Percentiles rank a stretch among this genome's conserved stretches.
These are phyloP conservation scores for Drosophila ficusphila DNA, from an alignment of 1,140 invertebrate genomes.

Conservation along the genomic window DNA sequence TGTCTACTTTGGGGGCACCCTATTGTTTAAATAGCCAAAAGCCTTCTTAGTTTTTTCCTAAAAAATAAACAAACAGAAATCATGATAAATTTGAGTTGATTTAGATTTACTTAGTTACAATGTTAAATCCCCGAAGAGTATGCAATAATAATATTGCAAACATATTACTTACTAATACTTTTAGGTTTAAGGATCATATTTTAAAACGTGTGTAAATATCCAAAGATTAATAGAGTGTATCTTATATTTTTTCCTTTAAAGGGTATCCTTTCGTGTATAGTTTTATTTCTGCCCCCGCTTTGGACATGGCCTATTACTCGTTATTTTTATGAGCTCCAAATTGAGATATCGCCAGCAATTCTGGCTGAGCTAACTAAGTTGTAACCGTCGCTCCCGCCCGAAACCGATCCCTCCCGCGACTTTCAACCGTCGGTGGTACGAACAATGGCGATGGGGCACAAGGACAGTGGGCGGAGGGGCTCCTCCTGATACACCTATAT, in stretches of 20 bases:
- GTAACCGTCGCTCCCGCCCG: constrained; percentile 41
- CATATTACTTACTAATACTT: too few relatives aligned
- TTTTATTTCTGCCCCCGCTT: background rate
- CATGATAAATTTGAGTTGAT: too few relatives aligned
- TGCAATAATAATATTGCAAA: too few relatives aligned
- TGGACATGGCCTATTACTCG: constrained; percentile 37
- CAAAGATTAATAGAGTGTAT: too few relatives aligned
- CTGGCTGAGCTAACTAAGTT: constrained; percentile 56
- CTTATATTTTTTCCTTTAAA: background rate
- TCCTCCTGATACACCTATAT: constrained; percentile 26
- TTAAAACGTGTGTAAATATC: too few relatives aligned
- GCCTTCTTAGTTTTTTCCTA: too few relatives aligned
- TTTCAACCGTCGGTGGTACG: constrained; percentile 25
- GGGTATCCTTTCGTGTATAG: background rate
- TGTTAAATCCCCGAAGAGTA: too few relatives aligned
- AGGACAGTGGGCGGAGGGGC: constrained; percentile 4
- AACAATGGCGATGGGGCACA: constrained; percentile 35
- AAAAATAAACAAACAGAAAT: too few relatives aligned
- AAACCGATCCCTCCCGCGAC: constrained; percentile 25
- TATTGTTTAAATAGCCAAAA: too few relatives aligned
- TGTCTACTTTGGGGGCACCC: too few relatives aligned
- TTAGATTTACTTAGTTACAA: too few relatives aligned
- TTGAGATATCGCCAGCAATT: constrained; percentile 73
- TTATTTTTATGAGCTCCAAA: constrained; percentile 65
- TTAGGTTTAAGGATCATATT: too few relatives aligned